Percentiles rank a stretch among this genome's conserved stretches.
Evolutionary conservation across 2,888 invertebrate species (phyloP).

Genomic region (Xanthorhoe designata): DNA sequence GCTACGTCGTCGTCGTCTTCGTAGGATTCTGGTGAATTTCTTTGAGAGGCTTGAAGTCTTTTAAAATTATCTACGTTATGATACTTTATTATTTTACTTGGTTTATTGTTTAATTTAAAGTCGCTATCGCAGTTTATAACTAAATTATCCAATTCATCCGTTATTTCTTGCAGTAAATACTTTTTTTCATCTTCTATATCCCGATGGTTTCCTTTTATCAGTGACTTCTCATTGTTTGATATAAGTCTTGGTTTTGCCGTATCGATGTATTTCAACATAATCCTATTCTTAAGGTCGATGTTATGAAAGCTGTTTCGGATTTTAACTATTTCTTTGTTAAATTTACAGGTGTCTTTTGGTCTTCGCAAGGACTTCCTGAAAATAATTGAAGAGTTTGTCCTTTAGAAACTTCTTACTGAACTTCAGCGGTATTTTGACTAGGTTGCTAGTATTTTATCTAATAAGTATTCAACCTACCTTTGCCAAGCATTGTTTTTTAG

Average conservation of each 20-base stretch:
- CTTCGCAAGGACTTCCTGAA: constrained; percentile 61
- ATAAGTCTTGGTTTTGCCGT: constrained; percentile 47
- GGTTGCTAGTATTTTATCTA: neutral
- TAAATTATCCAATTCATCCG: constrained; percentile 55
- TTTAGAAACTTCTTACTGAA: neutral
- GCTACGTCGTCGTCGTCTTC: constrained; percentile 41
- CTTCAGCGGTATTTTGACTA: neutral
- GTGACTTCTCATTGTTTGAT: constrained; percentile 42
- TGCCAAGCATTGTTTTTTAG: constrained; percentile 49
- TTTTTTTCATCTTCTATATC: constrained; percentile 51
- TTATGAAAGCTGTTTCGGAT: constrained; percentile 63
- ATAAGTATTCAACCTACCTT: constrained; percentile 49
- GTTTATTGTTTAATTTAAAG: constrained; percentile 62
- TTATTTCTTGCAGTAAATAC: constrained; percentile 51
- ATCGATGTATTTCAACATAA: constrained; percentile 57
- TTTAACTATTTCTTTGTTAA: constrained; percentile 67
- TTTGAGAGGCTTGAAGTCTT: constrained; percentile 30
- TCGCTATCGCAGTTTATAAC: constrained; percentile 59
- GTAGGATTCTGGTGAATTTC: constrained; percentile 38
- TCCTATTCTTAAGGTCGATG: constrained; percentile 64
- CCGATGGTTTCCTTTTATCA: constrained; percentile 48
- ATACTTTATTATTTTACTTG: constrained; percentile 43
- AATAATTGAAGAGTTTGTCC: constrained; percentile 22
- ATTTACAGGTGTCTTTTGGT: constrained; percentile 55
- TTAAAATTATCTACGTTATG: constrained; percentile 38